Percentiles rank a stretch among this genome's conserved stretches.
These are phyloP conservation scores for Equus przewalskii DNA, from an alignment of 2,113 vertebrate genomes.

Conservation along the genomic window DNA sequence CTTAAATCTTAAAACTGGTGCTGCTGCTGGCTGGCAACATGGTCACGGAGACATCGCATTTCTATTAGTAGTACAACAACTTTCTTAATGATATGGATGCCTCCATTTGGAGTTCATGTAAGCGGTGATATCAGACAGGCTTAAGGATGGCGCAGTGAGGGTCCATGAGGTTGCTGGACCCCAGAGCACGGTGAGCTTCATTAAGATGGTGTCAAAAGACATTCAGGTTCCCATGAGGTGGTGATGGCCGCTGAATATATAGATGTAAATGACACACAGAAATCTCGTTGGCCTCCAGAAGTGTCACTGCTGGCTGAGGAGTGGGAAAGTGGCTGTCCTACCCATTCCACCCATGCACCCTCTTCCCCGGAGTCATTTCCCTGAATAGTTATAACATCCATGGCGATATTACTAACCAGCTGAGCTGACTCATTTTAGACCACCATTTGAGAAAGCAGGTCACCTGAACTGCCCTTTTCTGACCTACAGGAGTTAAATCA, in stretches of 20 bases:
- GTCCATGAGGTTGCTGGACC: neutral
- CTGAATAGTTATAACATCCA: neutral
- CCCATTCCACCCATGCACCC: neutral
- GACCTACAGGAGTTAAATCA: neutral
- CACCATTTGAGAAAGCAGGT: neutral
- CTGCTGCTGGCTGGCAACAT: neutral
- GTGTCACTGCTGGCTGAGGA: neutral
- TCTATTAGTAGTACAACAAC: neutral
- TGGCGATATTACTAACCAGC: neutral
- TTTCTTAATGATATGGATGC: neutral
- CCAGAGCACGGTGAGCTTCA: neutral
- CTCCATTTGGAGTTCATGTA: neutral
- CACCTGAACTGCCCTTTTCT: neutral
- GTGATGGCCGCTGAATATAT: neutral
- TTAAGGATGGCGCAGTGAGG: neutral
- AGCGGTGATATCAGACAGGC: neutral
- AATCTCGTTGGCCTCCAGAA: neutral
- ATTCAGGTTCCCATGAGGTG: neutral
- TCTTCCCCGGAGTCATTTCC: neutral
- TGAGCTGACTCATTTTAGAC: neutral
- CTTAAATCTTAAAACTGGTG: constrained; percentile 2
- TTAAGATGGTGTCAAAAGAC: neutral
- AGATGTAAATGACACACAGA: neutral
- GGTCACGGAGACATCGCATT: neutral
- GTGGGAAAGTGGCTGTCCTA: neutral